A percentile compares a stretch with the other conserved stretches of the same genome.
phyloP scores from a whole-genome alignment of 1,140 invertebrate species.

The Lepeophtheirus salmonis region DNA sequence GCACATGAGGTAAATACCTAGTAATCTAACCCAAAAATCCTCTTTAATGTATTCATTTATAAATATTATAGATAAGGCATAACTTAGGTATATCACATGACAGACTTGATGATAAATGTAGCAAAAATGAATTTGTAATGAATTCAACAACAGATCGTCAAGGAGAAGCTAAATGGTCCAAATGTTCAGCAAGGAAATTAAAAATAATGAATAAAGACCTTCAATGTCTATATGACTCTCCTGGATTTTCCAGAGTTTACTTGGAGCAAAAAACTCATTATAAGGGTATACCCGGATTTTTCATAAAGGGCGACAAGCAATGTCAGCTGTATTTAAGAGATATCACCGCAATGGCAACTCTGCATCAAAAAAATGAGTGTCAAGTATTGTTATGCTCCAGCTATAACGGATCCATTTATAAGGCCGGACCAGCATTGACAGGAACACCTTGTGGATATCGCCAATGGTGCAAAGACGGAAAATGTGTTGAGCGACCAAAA shows the following conservation, averaged over 20 bases:
- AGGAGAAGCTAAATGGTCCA: conserved; percentile 9
- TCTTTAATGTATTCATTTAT: no score
- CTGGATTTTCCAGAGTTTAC: not conserved
- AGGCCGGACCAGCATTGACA: not conserved
- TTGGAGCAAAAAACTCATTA: not conserved
- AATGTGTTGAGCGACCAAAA: not conserved
- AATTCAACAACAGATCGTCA: not conserved
- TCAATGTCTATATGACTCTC: conserved; percentile 1
- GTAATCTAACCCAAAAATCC: not conserved
- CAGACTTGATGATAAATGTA: not conserved
- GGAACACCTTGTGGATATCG: not conserved
- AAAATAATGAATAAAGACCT: not conserved
- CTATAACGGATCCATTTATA: not conserved
- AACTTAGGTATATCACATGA: conserved; percentile 2
- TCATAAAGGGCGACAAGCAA: not conserved
- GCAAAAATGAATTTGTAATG: conserved; percentile 6
- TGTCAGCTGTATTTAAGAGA: conserved; percentile 7
- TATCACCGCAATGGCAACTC: not conserved
- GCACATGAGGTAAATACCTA: conserved; percentile 4
- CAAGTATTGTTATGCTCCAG: not conserved
- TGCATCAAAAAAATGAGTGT: not conserved
- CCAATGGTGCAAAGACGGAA: not conserved
- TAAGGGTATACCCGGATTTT: not conserved
- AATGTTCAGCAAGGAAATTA: conserved; percentile 2
- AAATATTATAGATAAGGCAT: not conserved